Percentiles rank a stretch among this genome's conserved stretches.
Evolutionary conservation across 2,797 vertebrate genomes (phyloP).

Genomic region (Enteromius treurensis): DNA sequence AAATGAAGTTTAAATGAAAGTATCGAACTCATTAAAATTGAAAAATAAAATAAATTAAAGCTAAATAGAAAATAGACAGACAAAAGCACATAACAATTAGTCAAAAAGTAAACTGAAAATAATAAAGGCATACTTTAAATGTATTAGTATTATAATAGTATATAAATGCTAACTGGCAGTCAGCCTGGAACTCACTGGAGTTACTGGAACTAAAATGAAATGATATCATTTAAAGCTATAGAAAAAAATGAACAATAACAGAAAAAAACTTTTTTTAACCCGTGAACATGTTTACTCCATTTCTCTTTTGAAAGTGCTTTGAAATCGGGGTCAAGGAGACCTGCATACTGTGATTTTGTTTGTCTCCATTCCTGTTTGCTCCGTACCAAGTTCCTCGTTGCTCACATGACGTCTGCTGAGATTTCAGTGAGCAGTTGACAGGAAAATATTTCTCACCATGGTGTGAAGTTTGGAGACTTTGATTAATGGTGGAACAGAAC

Average conservation of each 20-base stretch:
- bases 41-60: not conserved
- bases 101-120: not conserved
- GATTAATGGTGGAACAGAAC: constrained; percentile 28
- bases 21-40: not conserved
- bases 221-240: not conserved
- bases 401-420: constrained; percentile 14
- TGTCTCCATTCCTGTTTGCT: not conserved
- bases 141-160: not conserved
- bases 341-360: constrained; percentile 9
- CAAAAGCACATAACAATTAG: not conserved
- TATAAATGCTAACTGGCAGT: not conserved
- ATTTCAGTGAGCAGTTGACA: constrained; percentile 26
- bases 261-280: not conserved
- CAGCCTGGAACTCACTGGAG: not conserved
- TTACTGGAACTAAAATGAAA: not conserved
- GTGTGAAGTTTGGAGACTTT: constrained; percentile 36
- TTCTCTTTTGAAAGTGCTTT: not conserved
- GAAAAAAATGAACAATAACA: not conserved
- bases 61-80: not conserved
- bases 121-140: not conserved
- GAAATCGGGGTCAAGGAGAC: constrained; percentile 21
- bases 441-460: constrained; percentile 49
- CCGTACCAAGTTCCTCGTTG: constrained; percentile 6
- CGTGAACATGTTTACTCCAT: too few species aligned
- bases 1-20: not conserved